Conservation (phyloP, 2,113 vertebrate species). For the Neofelis nebulosa region DNA sequence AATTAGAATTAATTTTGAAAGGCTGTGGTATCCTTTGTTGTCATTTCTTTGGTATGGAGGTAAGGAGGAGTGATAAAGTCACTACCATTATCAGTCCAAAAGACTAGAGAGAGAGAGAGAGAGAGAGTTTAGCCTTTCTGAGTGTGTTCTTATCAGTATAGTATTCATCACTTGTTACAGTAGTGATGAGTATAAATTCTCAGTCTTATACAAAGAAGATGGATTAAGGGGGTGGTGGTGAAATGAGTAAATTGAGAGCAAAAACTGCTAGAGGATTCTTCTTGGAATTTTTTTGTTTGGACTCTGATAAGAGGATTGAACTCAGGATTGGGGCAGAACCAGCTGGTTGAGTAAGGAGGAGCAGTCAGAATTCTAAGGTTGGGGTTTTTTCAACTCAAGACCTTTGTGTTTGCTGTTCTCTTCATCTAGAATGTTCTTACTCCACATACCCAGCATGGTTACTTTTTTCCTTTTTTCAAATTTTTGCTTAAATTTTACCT, state of each 20-base stretch:
- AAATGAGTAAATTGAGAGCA: not conserved
- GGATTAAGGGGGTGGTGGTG: not conserved
- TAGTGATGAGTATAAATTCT: slow-evolving; percentile 26
- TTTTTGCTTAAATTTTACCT: not conserved
- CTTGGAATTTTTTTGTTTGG: slow-evolving; percentile 10
- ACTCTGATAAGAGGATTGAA: not conserved
- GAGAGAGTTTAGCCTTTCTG: not conserved
- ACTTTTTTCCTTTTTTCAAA: not conserved
- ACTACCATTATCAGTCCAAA: not conserved
- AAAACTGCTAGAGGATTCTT: not conserved
- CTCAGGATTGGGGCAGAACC: not conserved
- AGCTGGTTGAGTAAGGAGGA: not conserved
- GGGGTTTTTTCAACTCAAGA: not conserved
- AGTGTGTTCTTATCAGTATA: not conserved
- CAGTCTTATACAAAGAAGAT: not conserved
- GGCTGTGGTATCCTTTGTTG: not conserved
- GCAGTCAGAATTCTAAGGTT: not conserved
- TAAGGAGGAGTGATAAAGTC: not conserved
- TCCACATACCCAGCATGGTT: not conserved
- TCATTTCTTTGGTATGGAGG: not conserved
- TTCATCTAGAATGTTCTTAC: not conserved
- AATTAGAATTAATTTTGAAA: slow-evolving; percentile 35
- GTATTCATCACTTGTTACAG: not conserved
- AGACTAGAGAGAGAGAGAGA: not conserved
- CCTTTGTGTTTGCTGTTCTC: not conserved